Conservation (phyloP, 2,888 invertebrate species). For the Agriopis leucophaearia region DNA sequence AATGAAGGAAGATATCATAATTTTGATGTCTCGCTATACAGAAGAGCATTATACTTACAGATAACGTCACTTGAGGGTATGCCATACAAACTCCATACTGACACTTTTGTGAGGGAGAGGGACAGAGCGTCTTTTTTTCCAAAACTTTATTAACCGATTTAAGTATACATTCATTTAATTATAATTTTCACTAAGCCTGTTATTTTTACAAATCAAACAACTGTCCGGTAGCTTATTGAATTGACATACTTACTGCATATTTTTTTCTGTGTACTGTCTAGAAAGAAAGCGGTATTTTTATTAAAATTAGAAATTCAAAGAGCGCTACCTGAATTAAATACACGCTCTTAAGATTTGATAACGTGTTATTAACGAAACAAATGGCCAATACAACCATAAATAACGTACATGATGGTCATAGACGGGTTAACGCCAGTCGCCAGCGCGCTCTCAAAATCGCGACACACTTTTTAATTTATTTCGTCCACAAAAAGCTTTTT, state of each 20-base stretch:
- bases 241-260: conserved; percentile 22
- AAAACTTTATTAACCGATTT: too few relatives aligned
- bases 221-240: not conserved
- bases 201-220: too few relatives aligned
- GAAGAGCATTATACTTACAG: too few relatives aligned
- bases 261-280: conserved; percentile 13
- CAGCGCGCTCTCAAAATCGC: conserved; percentile 76
- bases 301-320: conserved; percentile 27
- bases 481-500: conserved; percentile 84
- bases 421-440: conserved; percentile 52
- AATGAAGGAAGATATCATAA: too few relatives aligned
- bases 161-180: too few relatives aligned
- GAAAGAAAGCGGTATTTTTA: conserved; percentile 27
- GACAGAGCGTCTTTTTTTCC: too few relatives aligned
- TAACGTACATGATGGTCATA: conserved; percentile 63
- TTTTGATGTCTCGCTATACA: too few relatives aligned
- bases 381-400: conserved; percentile 46
- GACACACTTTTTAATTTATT: conserved; percentile 86
- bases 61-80: too few relatives aligned
- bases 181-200: too few relatives aligned
- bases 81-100: too few relatives aligned
- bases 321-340: conserved; percentile 37
- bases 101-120: too few relatives aligned
- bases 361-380: conserved; percentile 35
- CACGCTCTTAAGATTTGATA: conserved; percentile 27